A percentile compares a stretch with the other conserved stretches of the same genome.
Evolutionary conservation across 2,888 invertebrate species (phyloP).

Genomic region (Lycocerus yunnanus): DNA sequence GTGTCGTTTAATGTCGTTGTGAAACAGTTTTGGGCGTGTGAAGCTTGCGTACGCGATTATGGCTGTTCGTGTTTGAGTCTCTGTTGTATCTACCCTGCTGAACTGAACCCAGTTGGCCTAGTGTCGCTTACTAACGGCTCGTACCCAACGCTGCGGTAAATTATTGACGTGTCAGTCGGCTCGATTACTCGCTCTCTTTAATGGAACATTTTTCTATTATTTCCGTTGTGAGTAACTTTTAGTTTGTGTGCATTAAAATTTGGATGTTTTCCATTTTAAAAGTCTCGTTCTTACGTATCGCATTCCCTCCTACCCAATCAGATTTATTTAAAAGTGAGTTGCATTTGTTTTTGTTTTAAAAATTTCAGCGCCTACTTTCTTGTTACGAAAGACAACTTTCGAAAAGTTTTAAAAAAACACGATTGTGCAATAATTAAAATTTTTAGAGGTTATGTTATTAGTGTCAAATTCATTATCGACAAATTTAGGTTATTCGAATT

Average conservation of each 20-base stretch:
- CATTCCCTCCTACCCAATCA: background rate
- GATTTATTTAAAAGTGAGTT: background rate
- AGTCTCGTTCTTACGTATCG: background rate
- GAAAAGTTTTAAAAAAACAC: background rate
- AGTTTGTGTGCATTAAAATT: background rate
- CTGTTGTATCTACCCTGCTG: constrained; percentile 15
- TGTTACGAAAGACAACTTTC: background rate
- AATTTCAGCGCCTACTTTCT: background rate
- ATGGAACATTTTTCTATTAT: constrained; percentile 8
- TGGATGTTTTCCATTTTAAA: background rate
- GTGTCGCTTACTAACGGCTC: constrained; percentile 31
- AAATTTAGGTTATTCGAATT: background rate
- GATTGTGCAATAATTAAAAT: constrained; percentile 5
- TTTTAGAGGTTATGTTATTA: constrained; percentile 15
- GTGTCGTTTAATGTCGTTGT: background rate
- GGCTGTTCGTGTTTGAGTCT: constrained; percentile 42
- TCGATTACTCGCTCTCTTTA: background rate
- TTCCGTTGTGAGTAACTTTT: background rate
- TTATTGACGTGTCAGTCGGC: constrained; percentile 40
- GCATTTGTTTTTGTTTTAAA: background rate
- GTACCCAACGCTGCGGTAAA: constrained; percentile 33
- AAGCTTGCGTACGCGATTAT: constrained; percentile 40
- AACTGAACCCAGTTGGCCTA: constrained; percentile 31
- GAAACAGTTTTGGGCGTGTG: constrained; percentile 24
- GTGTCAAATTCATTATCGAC: background rate